Percentiles rank a stretch among this genome's conserved stretches.
phyloP scores from a whole-genome alignment of 1,140 invertebrate genomes.

The Dolichoris vasculosae region DNA sequence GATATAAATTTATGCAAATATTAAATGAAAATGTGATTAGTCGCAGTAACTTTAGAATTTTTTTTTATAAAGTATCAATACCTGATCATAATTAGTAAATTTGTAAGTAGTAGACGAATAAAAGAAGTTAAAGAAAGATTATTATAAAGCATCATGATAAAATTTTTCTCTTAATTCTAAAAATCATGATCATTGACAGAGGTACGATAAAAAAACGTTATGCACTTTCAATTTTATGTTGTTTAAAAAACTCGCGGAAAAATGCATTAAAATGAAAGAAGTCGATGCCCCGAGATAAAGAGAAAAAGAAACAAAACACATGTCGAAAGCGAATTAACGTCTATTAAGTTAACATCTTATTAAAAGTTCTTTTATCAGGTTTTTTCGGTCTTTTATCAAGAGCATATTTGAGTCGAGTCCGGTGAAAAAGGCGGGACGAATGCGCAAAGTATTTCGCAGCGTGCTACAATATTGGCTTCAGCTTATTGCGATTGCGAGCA shows the following conservation, averaged over 20 bases:
- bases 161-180: not conserved
- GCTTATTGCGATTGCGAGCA: constrained; percentile 21
- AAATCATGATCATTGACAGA: not conserved
- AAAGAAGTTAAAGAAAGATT: not conserved
- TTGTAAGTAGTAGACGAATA: not conserved
- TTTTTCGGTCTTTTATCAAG: not conserved
- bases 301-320: not conserved
- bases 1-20: too few species aligned
- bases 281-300: not conserved
- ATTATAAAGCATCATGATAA: not conserved
- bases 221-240: not conserved
- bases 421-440: not conserved
- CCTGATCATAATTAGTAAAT: too few species aligned
- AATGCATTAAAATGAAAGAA: not conserved
- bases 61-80: too few species aligned
- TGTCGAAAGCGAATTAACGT: not conserved
- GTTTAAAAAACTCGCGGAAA: not conserved
- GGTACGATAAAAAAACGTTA: not conserved
- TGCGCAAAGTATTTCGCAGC: not conserved
- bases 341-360: not conserved
- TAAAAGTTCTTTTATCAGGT: too few species aligned
- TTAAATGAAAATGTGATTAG: too few species aligned
- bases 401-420: not conserved
- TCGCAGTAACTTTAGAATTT: too few species aligned
- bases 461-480: not conserved